Evolutionary conservation across 2,113 vertebrate genomes (phyloP), one percentile per base, ranked within the genome.

Genomic region (Ranitomeya variabilis): DNA sequence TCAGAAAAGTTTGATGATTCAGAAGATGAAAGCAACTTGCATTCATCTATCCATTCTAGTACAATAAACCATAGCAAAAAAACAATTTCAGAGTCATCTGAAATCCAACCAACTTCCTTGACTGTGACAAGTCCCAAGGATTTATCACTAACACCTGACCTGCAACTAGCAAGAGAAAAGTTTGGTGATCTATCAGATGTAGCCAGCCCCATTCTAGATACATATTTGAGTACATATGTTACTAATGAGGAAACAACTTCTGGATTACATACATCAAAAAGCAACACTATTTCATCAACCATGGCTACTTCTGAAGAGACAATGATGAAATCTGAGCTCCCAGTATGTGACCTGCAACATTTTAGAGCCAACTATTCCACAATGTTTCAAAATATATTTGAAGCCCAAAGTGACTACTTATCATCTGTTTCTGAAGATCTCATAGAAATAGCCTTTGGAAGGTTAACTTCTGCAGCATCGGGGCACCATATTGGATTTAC

Each of bases 361-460:
- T 74, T 74, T 74, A 51, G 18, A 51, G 37, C 45, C 31, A 51
- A 31, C 31, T 74, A 74, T 51, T 74, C 71, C 16, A 9, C 4
- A 16, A 74, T 74, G 37, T 74, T 74, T 51, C 71, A 74, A 45
- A 74, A 45, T 8, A 51, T 74, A 74, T 74, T 74, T 51, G 37
- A 19, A 18, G 37, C 2, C 9, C 71, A 74, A 51, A 51, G 71
- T 74, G 71, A 7, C 6, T 19, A 74, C 37, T 74, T 74, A 19
- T 45, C 71, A 51, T 51, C 71, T 74, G 37, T 74, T 74, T 74
- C 71, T 51, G 69, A 91, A 82, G 19, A 91, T 37, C 91, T 93
- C 86, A 85, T 93, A 86, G 90, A 92, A 87, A 92, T 86, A 31
- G 83, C 92, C 74, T 92, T 93, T 87, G 90, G 90, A 26, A 91